Evolutionary conservation across 2,797 vertebrate species (phyloP), one percentile per base, ranked within the genome.

Genomic region (Spinibarbus caldwelli): DNA sequence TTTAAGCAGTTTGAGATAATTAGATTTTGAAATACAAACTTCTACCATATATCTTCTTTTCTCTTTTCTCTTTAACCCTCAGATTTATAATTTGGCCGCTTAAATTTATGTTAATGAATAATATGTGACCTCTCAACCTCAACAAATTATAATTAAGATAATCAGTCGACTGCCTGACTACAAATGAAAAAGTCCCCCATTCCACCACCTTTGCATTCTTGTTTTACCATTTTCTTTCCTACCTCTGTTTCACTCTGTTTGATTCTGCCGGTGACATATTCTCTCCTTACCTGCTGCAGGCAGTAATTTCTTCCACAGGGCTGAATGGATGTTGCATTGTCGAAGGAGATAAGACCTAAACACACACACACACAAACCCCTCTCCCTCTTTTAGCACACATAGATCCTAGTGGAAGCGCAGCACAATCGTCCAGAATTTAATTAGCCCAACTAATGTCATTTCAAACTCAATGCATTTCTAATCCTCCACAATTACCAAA

Each of bases 381-480:
- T 62, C 80, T 86, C 83, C 45, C 70, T 76, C 84, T 83, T 34
- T 70, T 19, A 45, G 26, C 34, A 15, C 43, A 79, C 84, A 84
- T 87, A 87, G 80, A 84, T 85, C 47, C 82, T 78, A 86, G 70
- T 73, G 76, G 72, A 85, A 87, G 83, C 36, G 67, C 80, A 79
- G 84, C 85, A 81, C 80, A 84, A 81, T 83, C 83, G 43, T 86
- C 78, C 80, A 73, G 45, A 87, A 90, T 90, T 89, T 86, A 90
- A 91, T 90, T 88, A 85, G 82, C 89, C 82, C 85, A 80, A 83
- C 88, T 83, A 85, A 80, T 86, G 80, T 88, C 72, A 66, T 88
- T 89, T 90, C 87, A 88, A 84, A 88, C 86, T 85, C 85, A 85
- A 85, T 86, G 86, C 87, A 89, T 89, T 89, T 90, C 77, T 87